Percentiles rank a stretch among this genome's conserved stretches.
phyloP scores from a whole-genome alignment of 2,113 vertebrate species.

The Caretta caretta region DNA sequence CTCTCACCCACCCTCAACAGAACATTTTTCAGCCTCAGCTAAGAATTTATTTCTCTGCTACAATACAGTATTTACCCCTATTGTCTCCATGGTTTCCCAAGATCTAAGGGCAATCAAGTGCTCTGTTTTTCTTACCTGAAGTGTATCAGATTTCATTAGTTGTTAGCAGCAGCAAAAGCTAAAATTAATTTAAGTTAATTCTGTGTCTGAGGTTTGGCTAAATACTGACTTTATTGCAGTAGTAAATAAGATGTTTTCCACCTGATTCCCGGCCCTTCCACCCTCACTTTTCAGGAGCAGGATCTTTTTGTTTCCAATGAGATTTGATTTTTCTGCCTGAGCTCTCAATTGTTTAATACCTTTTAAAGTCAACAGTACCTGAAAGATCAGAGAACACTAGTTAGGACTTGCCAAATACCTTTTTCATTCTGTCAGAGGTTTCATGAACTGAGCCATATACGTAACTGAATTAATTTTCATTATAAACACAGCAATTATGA shows the following conservation, averaged over 20 bases:
- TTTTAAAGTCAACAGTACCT: neutral
- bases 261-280: neutral
- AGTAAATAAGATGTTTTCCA: neutral
- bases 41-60: neutral
- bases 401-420: slow-evolving; percentile 66
- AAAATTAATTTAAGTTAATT: neutral
- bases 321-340: slow-evolving; percentile 2
- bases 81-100: neutral
- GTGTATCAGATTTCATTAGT: neutral
- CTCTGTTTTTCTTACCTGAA: neutral
- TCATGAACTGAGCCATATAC: slow-evolving; percentile 15
- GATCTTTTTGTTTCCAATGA: slow-evolving; percentile 20
- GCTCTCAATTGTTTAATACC: neutral
- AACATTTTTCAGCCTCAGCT: neutral
- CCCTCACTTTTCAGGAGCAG: neutral
- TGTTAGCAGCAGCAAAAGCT: neutral
- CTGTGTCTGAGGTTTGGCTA: neutral
- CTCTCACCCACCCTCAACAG: neutral
- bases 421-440: slow-evolving; percentile 56
- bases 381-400: slow-evolving; percentile 39
- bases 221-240: rapidly evolving
- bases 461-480: slow-evolving; percentile 49
- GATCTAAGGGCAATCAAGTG: neutral
- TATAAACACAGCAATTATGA: slow-evolving; percentile 48
- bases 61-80: neutral